Evolutionary conservation across 1,140 invertebrate genomes (phyloP).

Genomic region (Cherax destructor): DNA sequence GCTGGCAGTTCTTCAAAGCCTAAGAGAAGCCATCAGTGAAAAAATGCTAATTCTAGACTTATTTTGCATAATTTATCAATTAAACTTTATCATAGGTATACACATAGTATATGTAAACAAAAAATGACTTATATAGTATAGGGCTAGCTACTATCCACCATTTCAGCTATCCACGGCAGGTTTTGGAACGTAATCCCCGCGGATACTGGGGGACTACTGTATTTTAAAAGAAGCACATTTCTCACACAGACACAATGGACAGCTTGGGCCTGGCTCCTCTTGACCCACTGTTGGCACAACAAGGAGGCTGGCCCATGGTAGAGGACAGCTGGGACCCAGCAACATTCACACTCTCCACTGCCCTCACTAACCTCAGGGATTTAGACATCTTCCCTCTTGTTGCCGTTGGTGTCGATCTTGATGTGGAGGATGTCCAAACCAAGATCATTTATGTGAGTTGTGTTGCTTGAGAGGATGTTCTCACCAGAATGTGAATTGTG

Average conservation of each 20-base stretch:
- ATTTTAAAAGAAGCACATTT: no score
- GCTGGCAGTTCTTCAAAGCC: no score
- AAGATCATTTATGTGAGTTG: conserved; percentile 12
- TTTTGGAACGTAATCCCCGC: no score
- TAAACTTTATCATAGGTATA: no score
- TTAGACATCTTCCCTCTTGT: conserved; percentile 78
- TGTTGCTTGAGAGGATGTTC: not conserved
- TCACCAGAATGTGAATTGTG: not conserved
- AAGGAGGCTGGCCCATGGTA: conserved; percentile 78
- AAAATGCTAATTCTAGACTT: no score
- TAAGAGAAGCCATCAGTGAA: no score
- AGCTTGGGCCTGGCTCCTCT: conserved; percentile 10
- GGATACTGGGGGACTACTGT: no score
- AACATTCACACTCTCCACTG: conserved; percentile 74
- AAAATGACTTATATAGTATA: no score
- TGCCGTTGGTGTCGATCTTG: conserved; percentile 76
- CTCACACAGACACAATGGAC: conserved; percentile 17
- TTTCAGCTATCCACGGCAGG: no score
- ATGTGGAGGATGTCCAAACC: conserved; percentile 74
- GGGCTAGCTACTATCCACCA: no score
- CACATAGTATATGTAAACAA: no score
- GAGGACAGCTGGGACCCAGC: conserved; percentile 73
- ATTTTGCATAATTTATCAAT: no score
- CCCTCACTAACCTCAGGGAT: conserved; percentile 77
- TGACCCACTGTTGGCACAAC: conserved; percentile 54